Base-by-base conservation (phyloP, 2,113 vertebrate genomes). In the Nannospalax galili region DNA sequence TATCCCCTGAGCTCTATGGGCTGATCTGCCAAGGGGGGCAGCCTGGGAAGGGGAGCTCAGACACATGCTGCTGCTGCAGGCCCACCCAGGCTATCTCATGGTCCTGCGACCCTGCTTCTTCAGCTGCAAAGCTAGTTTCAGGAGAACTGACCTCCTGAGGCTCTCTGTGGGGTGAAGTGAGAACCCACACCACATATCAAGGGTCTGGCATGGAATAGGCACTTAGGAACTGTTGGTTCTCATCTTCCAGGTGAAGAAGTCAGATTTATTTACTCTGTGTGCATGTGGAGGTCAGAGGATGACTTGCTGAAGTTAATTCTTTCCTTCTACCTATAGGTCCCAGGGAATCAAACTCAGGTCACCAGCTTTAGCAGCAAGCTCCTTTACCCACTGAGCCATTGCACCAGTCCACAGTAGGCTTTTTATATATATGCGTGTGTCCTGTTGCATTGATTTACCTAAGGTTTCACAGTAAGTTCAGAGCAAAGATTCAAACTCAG, bases 1-100 rank as follows among this genome's bases (percentile, higher is more conserved):
- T 95, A 96, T 84, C 86, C 95, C 42, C 52, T 79, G 90, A 48
- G 19, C 86, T 95, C 89, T 92, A 78, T 87, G 93, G 37, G 65
- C 88, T 93, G 35, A 88, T 96, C 93, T 97, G 94, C 74, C 56
- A 84, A 80, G 73, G 73, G 74, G 70, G 69, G 56, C 32, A 26
- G 58, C 11, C 28, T 56, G 73, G 28, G 77, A 75, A 62, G 75
- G 80, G 79, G 82, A 88, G 69, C 82, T 82, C 67, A 40, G 79
- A 73, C 37, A 84, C 82, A 48, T 26, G 26, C 52, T 72, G 19
- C 12, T 67, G 65, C 88, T 52, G 32, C 35, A 42, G 88, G 56
- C 90, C 94, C 65, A 28, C 58, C 22, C 32, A 52, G 78, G 78
- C 92, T 30, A 16, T 88, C 20, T 42, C 56, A 11, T 7, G 22